phyloP scores from a whole-genome alignment of 2,888 invertebrate species.

The Ichneumon xanthorius region DNA sequence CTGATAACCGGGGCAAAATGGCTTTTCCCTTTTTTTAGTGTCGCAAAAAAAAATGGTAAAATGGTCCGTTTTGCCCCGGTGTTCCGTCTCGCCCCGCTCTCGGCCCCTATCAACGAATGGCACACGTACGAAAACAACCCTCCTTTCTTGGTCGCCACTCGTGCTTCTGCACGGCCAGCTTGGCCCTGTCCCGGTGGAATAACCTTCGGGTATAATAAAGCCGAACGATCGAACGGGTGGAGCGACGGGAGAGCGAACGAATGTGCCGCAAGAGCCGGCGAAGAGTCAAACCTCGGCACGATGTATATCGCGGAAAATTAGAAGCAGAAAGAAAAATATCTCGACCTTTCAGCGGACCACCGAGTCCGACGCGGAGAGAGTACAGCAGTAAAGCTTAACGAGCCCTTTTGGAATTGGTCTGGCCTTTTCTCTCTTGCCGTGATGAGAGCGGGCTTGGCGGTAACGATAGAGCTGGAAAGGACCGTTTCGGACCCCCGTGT shows the following conservation, averaged over 20 bases:
- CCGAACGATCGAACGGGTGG: constrained; percentile 31
- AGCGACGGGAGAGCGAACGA: not conserved
- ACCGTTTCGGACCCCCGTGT: not conserved
- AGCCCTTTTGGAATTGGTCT: constrained; percentile 78
- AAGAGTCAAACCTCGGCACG: constrained; percentile 6
- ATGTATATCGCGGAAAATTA: constrained; percentile 28
- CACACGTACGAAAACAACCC: constrained; percentile 11
- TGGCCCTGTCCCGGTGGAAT: constrained; percentile 18
- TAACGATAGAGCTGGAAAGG: constrained; percentile 17
- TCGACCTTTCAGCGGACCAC: constrained; percentile 75
- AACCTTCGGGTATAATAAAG: constrained; percentile 50
- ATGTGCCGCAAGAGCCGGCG: not conserved
- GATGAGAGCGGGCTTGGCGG: constrained; percentile 37
- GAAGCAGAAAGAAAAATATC: constrained; percentile 66
- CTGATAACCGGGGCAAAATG: constrained; percentile 2
- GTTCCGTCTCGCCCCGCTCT: too few relatives aligned
- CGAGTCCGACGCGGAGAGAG: constrained; percentile 23
- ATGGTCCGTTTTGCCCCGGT: too few relatives aligned
- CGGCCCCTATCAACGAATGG: not conserved
- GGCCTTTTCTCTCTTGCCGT: constrained; percentile 68
- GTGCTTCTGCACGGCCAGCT: constrained; percentile 26
- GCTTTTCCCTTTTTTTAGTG: too few relatives aligned
- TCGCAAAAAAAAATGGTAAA: too few relatives aligned
- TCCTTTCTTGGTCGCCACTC: constrained; percentile 2
- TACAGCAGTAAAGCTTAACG: constrained; percentile 77